These are phyloP conservation scores for Aspidoscelis tigris DNA, from an alignment of 2,113 vertebrate genomes.

Conservation along the genomic window DNA sequence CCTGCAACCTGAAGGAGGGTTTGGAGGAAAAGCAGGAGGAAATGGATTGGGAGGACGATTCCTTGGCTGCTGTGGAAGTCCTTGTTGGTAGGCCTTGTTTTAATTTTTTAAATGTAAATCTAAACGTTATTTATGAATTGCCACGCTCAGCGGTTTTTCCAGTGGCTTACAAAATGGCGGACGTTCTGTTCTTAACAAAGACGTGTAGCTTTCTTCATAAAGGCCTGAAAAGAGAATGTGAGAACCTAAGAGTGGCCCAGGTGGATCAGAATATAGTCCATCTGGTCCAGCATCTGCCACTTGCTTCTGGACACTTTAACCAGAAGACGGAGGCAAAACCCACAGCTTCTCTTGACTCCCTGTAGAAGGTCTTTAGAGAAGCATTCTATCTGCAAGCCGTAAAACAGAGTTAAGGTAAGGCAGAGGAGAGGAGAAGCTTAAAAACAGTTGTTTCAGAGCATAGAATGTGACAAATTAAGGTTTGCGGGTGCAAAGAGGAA, in stretches of 20 bases:
- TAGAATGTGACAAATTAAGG: not conserved
- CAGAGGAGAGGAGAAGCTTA: not conserved
- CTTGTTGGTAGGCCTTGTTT: constrained; percentile 87
- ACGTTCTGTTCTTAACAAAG: not conserved
- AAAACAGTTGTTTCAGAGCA: not conserved
- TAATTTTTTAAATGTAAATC: not conserved
- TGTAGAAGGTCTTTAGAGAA: not conserved
- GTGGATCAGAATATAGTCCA: too few species aligned
- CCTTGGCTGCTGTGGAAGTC: constrained; percentile 96
- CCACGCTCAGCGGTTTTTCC: too few species aligned
- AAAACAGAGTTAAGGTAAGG: not conserved
- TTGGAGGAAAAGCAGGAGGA: constrained; percentile 91
- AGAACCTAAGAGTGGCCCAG: too few species aligned
- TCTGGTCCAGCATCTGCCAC: too few species aligned
- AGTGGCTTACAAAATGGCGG: not conserved
- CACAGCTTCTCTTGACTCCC: too few species aligned
- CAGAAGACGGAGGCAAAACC: too few species aligned
- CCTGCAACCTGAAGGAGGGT: constrained; percentile 86
- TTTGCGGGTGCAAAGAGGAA: not conserved
- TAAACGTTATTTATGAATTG: not conserved
- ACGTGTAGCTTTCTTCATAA: too few species aligned
- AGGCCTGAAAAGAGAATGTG: too few species aligned
- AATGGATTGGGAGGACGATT: constrained; percentile 98
- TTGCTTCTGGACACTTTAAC: too few species aligned
- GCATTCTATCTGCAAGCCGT: not conserved